phyloP scores from a whole-genome alignment of 2,888 invertebrate genomes.

The Ramazzottius varieornatus region DNA sequence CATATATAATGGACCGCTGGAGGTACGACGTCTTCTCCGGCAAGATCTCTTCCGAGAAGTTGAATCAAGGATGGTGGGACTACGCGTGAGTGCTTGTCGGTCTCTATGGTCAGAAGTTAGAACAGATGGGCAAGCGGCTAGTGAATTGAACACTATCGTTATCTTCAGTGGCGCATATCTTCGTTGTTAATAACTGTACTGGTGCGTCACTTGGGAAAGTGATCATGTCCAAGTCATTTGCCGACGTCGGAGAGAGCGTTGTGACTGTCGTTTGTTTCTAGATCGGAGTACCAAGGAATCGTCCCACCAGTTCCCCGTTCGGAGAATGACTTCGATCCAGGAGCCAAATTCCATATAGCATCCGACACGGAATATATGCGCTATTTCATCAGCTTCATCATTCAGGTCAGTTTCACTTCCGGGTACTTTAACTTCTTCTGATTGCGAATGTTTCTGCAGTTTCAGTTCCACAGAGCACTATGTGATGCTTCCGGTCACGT shows the following conservation, averaged over 20 bases:
- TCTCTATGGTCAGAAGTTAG: no score
- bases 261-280: no score
- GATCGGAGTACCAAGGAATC: background rate
- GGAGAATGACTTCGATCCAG: conserved; percentile 68
- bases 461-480: conserved; percentile 61
- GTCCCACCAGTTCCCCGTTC: conserved; percentile 35
- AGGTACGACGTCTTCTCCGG: conserved; percentile 42
- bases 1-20: conserved; percentile 43
- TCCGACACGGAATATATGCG: conserved; percentile 59
- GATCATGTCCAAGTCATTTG: no score
- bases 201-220: no score
- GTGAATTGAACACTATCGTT: no score
- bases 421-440: no score
- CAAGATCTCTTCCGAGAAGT: conserved; percentile 27
- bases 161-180: no score
- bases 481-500: conserved; percentile 56
- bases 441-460: no score
- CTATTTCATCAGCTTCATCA: conserved; percentile 20
- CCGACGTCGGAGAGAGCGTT: no score
- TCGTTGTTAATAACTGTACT: no score
- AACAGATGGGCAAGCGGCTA: no score
- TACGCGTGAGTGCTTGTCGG: background rate
- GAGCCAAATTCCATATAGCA: conserved; percentile 69
- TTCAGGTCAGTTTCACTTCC: background rate
- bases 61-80: conserved; percentile 35